A percentile compares a stretch with the other conserved stretches of the same genome.
Evolutionary conservation across 2,797 vertebrate species (phyloP).

Genomic region (Valencia hispanica): DNA sequence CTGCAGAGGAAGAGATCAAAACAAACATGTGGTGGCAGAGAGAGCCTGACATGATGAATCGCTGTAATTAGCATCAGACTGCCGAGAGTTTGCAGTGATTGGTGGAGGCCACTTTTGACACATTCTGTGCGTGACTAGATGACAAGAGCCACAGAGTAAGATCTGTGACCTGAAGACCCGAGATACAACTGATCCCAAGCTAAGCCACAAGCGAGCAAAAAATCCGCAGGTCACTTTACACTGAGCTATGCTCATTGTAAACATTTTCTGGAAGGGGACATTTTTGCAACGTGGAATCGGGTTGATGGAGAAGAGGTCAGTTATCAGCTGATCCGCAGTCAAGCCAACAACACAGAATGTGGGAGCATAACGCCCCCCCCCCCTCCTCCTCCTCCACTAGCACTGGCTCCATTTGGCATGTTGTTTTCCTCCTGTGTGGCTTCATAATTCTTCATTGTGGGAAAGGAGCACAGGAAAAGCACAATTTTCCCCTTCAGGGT

Average conservation of each 20-base stretch:
- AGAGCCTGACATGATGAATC: slow-evolving; percentile 77
- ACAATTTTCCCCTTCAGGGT: slow-evolving; percentile 63
- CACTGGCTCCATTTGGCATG: slow-evolving; percentile 71
- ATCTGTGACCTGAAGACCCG: slow-evolving; percentile 55
- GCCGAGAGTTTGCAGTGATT: slow-evolving; percentile 44
- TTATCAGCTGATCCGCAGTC: slow-evolving; percentile 73
- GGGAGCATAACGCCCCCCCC: slow-evolving; percentile 66
- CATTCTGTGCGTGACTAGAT: slow-evolving; percentile 42
- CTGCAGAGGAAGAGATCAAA: slow-evolving; percentile 79
- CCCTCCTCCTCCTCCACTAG: slow-evolving; percentile 24
- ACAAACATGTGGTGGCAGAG: slow-evolving; percentile 80
- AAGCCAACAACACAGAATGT: slow-evolving; percentile 77
- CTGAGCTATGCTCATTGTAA: slow-evolving; percentile 36
- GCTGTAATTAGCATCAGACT: slow-evolving; percentile 72
- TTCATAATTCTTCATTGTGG: slow-evolving; percentile 66
- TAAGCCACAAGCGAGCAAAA: slow-evolving; percentile 12
- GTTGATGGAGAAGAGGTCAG: slow-evolving; percentile 56
- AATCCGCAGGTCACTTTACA: slow-evolving; percentile 26
- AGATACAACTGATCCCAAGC: slow-evolving; percentile 17
- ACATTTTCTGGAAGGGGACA: slow-evolving; percentile 41
- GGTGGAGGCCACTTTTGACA: slow-evolving; percentile 57
- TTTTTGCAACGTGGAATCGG: slow-evolving; percentile 45
- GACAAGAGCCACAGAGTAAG: slow-evolving; percentile 51
- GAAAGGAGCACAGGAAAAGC: slow-evolving; percentile 81
- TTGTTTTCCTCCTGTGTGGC: slow-evolving; percentile 83